Evolutionary conservation across 2,888 invertebrate genomes (phyloP), one percentile per base, ranked within the genome.

Genomic region (Cristatella mucedo): DNA sequence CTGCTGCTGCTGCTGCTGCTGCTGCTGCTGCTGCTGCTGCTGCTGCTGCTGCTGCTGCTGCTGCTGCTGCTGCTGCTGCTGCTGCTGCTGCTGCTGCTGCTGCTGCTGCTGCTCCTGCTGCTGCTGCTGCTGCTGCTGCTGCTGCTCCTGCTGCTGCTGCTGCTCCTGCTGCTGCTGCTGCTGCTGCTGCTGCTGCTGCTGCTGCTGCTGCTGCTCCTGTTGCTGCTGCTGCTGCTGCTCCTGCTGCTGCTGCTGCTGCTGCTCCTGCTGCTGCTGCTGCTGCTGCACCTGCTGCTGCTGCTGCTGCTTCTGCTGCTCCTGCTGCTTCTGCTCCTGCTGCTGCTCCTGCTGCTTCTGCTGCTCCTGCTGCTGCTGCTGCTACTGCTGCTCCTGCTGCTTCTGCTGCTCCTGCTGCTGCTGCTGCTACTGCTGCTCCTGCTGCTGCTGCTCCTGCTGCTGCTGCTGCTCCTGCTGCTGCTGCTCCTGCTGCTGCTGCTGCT

Each of bases 1-100:
- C 33, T 32, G 33, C 33, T 32, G 33, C 33, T 32, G 33, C 33
- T 32, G 33, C 33, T 32, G 33, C 33, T 32, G 11, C 33, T 32
- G 33, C 33, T 32, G 11, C 33, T 32, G 33, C 33, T 32, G 33
- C 33, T 32, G 11, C 33, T 32, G 33, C 33, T 32, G 11, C 33
- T 32, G 33, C 33, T 32, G 26, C 26, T 26, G 26, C 33, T 32
- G 33, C 33, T 32, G 11, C 33, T 32, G 11, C 33, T 32, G 33
- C 33, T 32, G 33, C 33, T 32, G 33, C 33, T 32, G 11, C 33
- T 32, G 33, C 33, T 32, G 33, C 33, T 32, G 33, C 33, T 32
- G 11, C 33, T 32, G 33, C 33, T 32, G 33, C 33, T 32, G 33
- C 33, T 32, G 11, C 33, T 32, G 33, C 33, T 32, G 11, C 33